Evolutionary conservation across 2,888 invertebrate genomes (phyloP).

Genomic region (Idaea dimidiata): DNA sequence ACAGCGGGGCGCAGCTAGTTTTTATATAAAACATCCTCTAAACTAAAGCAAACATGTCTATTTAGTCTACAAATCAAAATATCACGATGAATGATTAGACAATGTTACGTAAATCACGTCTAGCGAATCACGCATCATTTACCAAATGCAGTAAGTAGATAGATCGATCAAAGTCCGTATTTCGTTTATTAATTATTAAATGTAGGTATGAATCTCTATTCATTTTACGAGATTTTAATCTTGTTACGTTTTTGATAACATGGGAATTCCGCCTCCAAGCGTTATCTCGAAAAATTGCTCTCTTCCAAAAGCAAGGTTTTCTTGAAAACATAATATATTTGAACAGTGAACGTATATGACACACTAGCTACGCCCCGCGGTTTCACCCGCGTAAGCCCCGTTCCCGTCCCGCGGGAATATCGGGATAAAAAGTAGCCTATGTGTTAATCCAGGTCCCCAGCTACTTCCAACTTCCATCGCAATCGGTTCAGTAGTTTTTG

Average conservation of each 20-base stretch:
- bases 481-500: too few relatives aligned
- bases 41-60: not conserved
- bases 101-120: constrained; percentile 2
- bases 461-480: too few relatives aligned
- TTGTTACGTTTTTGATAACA: not conserved
- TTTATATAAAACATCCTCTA: not conserved
- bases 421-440: too few relatives aligned
- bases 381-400: too few relatives aligned
- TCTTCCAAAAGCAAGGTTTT: not conserved
- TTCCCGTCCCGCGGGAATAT: too few relatives aligned
- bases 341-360: not conserved
- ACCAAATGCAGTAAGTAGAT: not conserved
- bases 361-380: too few relatives aligned
- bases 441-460: too few relatives aligned
- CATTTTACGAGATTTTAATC: not conserved
- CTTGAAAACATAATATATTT: not conserved
- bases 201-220: not conserved
- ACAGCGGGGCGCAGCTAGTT: too few relatives aligned
- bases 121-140: not conserved
- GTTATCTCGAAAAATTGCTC: not conserved
- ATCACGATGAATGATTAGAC: not conserved
- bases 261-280: not conserved
- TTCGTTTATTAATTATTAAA: not conserved
- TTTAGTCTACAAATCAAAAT: not conserved
- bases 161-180: not conserved